Percentiles rank a stretch among this genome's conserved stretches.
Evolutionary conservation across 2,888 invertebrate species (phyloP).

Genomic region (Acanthococcus lagerstroemiae): DNA sequence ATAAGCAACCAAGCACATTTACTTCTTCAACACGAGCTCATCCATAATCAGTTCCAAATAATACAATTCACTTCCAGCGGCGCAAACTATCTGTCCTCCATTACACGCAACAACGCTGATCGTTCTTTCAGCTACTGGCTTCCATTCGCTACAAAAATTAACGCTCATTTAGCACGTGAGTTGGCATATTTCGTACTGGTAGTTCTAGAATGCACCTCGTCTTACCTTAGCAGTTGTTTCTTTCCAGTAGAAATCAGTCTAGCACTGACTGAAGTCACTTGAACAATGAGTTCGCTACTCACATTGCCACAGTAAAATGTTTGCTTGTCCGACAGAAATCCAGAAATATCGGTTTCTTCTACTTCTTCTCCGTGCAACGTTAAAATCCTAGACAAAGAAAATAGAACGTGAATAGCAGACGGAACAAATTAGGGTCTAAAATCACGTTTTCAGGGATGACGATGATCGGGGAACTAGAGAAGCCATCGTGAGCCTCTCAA

Average conservation of each 20-base stretch:
- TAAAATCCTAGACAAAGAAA: slow-evolving; percentile 53
- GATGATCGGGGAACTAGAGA: not conserved
- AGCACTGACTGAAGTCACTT: slow-evolving; percentile 63
- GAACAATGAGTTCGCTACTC: slow-evolving; percentile 65
- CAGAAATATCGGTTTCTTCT: slow-evolving; percentile 89
- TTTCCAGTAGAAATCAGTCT: slow-evolving; percentile 58
- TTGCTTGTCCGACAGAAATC: slow-evolving; percentile 83
- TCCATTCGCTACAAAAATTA: slow-evolving; percentile 52
- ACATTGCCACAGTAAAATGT: slow-evolving; percentile 93
- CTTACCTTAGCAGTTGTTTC: slow-evolving; percentile 49
- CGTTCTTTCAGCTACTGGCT: slow-evolving; percentile 54
- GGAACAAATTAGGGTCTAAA: not conserved
- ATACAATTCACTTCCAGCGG: slow-evolving; percentile 77
- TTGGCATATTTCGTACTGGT: not conserved
- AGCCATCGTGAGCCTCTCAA: too few relatives aligned
- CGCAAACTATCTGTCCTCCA: slow-evolving; percentile 64
- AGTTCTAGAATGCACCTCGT: not conserved
- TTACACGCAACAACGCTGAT: slow-evolving; percentile 85
- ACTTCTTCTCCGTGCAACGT: slow-evolving; percentile 90
- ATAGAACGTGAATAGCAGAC: not conserved
- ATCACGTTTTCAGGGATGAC: too few relatives aligned
- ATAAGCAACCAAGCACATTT: slow-evolving; percentile 33
- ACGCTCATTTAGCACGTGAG: not conserved
- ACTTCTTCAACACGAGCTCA: slow-evolving; percentile 53
- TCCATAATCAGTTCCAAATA: slow-evolving; percentile 64